Conservation (phyloP, 2,888 invertebrate genomes). For the Nemotelus pantherinus region DNA sequence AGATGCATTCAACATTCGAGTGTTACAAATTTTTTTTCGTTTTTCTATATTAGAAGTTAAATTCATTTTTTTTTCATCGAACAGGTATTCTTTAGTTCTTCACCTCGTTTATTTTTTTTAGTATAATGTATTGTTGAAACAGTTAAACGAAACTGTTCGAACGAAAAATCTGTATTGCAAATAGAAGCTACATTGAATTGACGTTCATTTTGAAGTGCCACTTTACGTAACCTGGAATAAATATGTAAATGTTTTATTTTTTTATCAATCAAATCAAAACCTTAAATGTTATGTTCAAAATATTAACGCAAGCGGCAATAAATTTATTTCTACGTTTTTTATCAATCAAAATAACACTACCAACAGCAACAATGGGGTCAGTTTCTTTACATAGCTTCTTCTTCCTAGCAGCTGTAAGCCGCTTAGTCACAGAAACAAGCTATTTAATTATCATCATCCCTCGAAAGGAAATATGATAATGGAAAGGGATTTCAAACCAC, state of each 20-base stretch:
- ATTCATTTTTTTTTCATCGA: not conserved
- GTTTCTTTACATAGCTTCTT: too few species aligned
- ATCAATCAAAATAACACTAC: too few species aligned
- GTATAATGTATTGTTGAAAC: constrained; percentile 61
- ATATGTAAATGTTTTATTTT: not conserved
- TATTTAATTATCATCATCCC: too few species aligned
- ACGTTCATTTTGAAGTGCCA: not conserved
- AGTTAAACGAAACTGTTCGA: constrained; percentile 62
- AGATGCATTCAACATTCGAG: constrained; percentile 61
- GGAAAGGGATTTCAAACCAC: too few species aligned
- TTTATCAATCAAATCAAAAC: not conserved
- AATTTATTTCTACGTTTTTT: too few species aligned
- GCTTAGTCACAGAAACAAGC: too few species aligned
- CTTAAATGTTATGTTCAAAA: too few species aligned
- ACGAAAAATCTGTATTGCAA: constrained; percentile 54
- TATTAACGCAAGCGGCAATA: too few species aligned
- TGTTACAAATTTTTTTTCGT: constrained; percentile 63
- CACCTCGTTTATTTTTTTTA: constrained; percentile 60
- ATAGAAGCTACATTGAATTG: constrained; percentile 46
- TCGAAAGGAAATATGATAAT: too few species aligned
- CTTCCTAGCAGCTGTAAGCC: too few species aligned
- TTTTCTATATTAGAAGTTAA: constrained; percentile 48
- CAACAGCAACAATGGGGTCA: too few species aligned
- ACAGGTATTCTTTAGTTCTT: not conserved
- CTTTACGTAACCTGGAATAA: constrained; percentile 21